phyloP scores from a whole-genome alignment of 2,113 vertebrate genomes.

The Furnarius figulus region DNA sequence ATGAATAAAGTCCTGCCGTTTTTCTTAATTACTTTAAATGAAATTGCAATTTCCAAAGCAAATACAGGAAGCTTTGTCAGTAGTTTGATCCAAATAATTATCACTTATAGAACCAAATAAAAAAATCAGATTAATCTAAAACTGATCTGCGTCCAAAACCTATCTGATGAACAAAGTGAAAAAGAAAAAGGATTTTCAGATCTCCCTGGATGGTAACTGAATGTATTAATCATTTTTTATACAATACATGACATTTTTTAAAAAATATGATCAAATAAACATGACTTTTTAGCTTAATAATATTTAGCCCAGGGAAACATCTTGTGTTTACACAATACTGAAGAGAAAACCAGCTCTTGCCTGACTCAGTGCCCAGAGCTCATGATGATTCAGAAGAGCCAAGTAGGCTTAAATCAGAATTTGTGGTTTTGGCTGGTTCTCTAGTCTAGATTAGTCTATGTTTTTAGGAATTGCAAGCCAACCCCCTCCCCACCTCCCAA shows the following conservation, averaged over 20 bases:
- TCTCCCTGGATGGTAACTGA: not conserved
- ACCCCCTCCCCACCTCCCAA: not conserved
- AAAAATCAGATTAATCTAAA: not conserved
- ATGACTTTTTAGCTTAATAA: slow-evolving; percentile 38
- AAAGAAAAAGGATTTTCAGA: not conserved
- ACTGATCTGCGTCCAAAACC: not conserved
- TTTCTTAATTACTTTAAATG: not conserved
- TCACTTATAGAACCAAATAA: not conserved
- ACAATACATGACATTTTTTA: not conserved
- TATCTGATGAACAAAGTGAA: not conserved
- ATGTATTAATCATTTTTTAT: not conserved
- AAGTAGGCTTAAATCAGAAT: slow-evolving; percentile 55
- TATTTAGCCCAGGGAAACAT: slow-evolving; percentile 57
- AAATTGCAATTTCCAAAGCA: not conserved
- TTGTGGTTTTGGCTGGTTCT: slow-evolving; percentile 40
- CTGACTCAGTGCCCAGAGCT: slow-evolving; percentile 46
- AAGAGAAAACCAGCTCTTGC: slow-evolving; percentile 42
- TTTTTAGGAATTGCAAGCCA: not conserved
- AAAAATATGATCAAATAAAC: slow-evolving; percentile 24
- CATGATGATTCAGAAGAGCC: slow-evolving; percentile 49
- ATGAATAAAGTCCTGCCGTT: not conserved
- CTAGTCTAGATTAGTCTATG: not conserved
- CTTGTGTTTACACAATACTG: slow-evolving; percentile 55
- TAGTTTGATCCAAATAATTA: not conserved
- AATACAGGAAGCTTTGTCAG: not conserved